A percentile compares a stretch with the other conserved stretches of the same genome.
Conservation (phyloP, 1,140 invertebrate species). For the Planococcus citri region DNA sequence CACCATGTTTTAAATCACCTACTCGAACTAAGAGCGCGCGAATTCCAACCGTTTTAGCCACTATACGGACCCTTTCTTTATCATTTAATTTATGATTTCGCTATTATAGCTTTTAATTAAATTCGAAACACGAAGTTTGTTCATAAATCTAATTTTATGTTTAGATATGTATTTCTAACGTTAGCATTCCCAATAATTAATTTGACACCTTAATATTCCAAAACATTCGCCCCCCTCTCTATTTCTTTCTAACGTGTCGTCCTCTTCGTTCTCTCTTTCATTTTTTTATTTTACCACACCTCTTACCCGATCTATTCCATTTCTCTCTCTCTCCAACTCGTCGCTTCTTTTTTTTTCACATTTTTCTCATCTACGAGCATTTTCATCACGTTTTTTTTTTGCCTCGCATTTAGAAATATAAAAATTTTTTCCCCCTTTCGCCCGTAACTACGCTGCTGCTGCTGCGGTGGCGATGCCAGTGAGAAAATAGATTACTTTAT, state of each 20-base stretch:
- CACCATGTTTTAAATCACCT: conserved; percentile 16
- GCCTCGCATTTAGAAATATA: no score
- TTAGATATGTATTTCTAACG: conserved; percentile 20
- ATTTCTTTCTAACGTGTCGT: not conserved
- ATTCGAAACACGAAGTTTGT: conserved; percentile 20
- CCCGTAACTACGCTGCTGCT: no score
- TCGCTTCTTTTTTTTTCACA: not conserved
- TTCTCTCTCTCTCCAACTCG: no score
- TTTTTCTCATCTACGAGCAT: no score
- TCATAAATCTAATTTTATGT: conserved; percentile 21
- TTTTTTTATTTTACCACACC: no score
- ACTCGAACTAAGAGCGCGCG: conserved; percentile 17
- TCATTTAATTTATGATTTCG: conserved; percentile 19
- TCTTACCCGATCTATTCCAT: no score
- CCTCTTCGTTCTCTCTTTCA: not conserved
- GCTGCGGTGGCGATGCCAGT: no score
- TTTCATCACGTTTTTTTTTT: no score
- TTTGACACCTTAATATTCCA: conserved; percentile 19
- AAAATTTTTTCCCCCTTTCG: no score
- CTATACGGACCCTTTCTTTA: conserved; percentile 20
- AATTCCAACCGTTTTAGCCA: conserved; percentile 20
- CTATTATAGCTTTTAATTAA: conserved; percentile 21
- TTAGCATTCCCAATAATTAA: conserved; percentile 20
- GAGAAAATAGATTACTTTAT: conserved; percentile 8
- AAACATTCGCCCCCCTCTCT: conserved; percentile 5